Base-by-base conservation (phyloP, 2,113 vertebrate genomes). In the Esox niger region DNA sequence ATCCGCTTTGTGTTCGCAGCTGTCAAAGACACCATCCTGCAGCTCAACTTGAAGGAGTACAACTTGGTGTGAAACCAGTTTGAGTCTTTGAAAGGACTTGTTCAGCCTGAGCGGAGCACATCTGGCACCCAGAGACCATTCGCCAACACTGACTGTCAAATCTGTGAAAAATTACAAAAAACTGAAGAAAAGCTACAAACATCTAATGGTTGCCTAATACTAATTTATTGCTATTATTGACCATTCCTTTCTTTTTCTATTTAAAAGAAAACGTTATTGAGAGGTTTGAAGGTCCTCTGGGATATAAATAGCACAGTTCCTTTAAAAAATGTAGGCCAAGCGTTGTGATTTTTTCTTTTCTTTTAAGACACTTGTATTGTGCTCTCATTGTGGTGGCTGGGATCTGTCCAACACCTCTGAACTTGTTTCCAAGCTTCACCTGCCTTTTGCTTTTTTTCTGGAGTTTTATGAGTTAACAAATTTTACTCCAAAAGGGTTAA, bases 1-100 rank as follows among this genome's bases (percentile, higher is more conserved):
- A 96, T 98, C 77, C 94, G 95, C 70, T 96, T 96, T 0, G 95
- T 97, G 88, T 98, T 98, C 65, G 94, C 95, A n/a, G 95, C 95
- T 29, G 95, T 98, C 91, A 96, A 97, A 88, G 95, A 97, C 93
- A 96, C 94, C 31, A 97, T 98, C 84, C 89, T 98, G 84, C 94
- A 96, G 90, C 88, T 95, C 86, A 97, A 97, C 87, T 92, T 98
- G 76, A 97, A 97, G 89, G 95, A 96, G 79, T 97, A 96, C 90
- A 97, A 98, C 85, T 91, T 97, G 90, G 96, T 98, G 83, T 90
- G 86, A 4, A 29, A 25, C 4, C 35, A 6, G 35, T 38, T 15
- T 13, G 35, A 38, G 17, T 43, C 38, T 15, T 43, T 15, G 38
- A 17, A 43, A 15, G 38, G 38, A 38, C 13, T 38, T 15, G 10